These are phyloP conservation scores for Agapornis roseicollis DNA, from an alignment of 2,113 vertebrate genomes.

Conservation along the genomic window DNA sequence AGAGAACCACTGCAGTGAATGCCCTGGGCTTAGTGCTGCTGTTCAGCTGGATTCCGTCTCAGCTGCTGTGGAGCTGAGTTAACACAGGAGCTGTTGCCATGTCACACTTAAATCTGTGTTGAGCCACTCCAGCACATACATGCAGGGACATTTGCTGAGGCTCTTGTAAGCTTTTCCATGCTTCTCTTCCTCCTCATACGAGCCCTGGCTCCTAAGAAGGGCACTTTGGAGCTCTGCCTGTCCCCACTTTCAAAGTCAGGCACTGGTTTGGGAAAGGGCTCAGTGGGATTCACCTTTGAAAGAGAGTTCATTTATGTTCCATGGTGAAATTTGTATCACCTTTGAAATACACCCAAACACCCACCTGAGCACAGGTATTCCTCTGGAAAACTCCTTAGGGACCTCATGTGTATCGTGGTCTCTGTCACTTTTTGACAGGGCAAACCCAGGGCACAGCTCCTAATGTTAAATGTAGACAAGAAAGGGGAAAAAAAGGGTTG, in stretches of 20 bases:
- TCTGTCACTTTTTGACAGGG: not conserved
- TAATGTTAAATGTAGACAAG: not conserved
- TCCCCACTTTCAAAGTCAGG: not conserved
- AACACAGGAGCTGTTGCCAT: not conserved
- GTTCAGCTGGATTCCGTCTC: not conserved
- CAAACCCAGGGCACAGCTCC: not conserved
- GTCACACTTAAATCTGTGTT: not conserved
- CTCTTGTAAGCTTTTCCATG: not conserved
- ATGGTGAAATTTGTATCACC: fast-evolving
- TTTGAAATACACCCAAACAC: not conserved
- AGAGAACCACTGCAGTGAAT: not conserved
- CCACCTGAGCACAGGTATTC: not conserved
- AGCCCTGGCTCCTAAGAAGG: not conserved
- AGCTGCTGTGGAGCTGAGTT: not conserved
- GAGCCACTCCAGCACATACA: not conserved
- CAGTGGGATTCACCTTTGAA: not conserved
- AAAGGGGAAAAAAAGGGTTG: not conserved
- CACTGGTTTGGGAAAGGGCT: not conserved
- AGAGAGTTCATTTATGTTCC: not conserved
- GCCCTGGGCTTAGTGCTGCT: not conserved
- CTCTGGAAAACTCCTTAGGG: not conserved
- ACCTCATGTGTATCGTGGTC: fast-evolving
- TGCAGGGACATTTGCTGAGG: not conserved
- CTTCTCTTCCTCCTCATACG: not conserved
- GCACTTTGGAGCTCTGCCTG: not conserved